These are phyloP conservation scores for Lasioglossum oenotherae DNA, from an alignment of 2,888 invertebrate species.

Conservation along the genomic window DNA sequence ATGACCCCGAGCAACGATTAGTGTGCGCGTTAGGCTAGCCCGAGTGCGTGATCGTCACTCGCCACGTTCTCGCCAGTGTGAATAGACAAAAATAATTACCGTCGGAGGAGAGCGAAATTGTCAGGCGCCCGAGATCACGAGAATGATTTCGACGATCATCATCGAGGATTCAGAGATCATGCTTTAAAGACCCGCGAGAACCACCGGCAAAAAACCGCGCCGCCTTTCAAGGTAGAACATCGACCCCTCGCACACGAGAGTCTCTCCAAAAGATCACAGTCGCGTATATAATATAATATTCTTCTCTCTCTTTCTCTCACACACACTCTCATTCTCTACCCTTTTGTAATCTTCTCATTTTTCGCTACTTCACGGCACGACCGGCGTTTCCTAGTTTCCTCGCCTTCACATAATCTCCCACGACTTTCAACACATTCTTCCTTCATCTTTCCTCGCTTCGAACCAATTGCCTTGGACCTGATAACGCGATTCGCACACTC, in stretches of 20 bases:
- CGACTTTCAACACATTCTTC: neutral
- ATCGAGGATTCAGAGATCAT: conserved; percentile 15
- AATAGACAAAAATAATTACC: conserved; percentile 22
- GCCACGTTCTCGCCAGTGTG: conserved; percentile 21
- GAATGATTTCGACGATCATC: conserved; percentile 8
- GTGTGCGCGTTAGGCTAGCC: conserved; percentile 59
- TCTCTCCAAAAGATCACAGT: conserved; percentile 72
- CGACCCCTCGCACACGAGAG: conserved; percentile 71
- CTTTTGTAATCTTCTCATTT: conserved; percentile 45
- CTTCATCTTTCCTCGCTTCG: conserved; percentile 5
- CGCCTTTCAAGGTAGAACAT: conserved; percentile 61
- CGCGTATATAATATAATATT: conserved; percentile 70
- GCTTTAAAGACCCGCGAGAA: neutral
- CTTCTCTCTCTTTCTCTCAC: conserved; percentile 26
- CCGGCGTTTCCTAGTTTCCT: conserved; percentile 54
- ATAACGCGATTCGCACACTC: conserved; percentile 52
- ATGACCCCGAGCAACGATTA: conserved; percentile 26
- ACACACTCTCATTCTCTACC: neutral
- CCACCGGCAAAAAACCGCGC: conserved; percentile 53
- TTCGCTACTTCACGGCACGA: conserved; percentile 56
- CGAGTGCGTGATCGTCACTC: conserved; percentile 4
- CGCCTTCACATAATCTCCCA: conserved; percentile 10
- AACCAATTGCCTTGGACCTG: conserved; percentile 16
- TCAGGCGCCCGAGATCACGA: conserved; percentile 24
- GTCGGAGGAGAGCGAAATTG: conserved; percentile 17